Evolutionary conservation across 2,113 vertebrate species (phyloP).

Genomic region (Uria aalge): DNA sequence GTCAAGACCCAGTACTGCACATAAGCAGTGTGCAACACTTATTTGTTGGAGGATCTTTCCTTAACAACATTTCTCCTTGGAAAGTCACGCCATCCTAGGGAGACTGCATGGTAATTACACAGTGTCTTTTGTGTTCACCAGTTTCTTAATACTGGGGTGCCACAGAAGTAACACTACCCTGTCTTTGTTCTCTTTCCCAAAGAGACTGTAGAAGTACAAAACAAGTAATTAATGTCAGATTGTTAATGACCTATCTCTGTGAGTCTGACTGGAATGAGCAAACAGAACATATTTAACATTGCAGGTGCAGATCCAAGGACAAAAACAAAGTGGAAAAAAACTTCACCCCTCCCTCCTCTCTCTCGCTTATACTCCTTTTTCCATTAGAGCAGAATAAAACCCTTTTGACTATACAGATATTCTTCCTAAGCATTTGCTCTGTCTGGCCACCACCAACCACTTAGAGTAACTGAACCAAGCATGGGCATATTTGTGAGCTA

Average conservation of each 20-base stretch:
- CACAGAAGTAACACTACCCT: not conserved
- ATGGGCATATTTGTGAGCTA: not conserved
- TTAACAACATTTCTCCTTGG: not conserved
- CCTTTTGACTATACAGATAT: not conserved
- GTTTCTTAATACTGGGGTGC: not conserved
- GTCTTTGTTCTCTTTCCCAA: not conserved
- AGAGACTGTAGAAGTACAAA: not conserved
- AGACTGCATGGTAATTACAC: not conserved
- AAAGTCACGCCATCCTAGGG: not conserved
- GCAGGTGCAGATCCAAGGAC: conserved; percentile 23
- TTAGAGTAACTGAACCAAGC: not conserved
- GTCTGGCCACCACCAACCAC: not conserved
- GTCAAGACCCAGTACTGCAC: not conserved
- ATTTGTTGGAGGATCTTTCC: not conserved
- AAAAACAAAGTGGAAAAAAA: not conserved
- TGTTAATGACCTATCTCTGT: not conserved
- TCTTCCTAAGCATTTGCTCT: not conserved
- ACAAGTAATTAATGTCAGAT: conserved; percentile 11
- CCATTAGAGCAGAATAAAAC: not conserved
- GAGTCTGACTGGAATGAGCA: not conserved
- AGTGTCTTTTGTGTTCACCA: not conserved
- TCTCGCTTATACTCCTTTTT: not conserved
- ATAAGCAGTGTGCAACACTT: fast-evolving
- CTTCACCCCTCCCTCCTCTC: not conserved
- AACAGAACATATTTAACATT: not conserved